These are phyloP conservation scores for Anthopleura sola DNA, from an alignment of 64 coral and sea anemone genomes.

Conservation along the genomic window DNA sequence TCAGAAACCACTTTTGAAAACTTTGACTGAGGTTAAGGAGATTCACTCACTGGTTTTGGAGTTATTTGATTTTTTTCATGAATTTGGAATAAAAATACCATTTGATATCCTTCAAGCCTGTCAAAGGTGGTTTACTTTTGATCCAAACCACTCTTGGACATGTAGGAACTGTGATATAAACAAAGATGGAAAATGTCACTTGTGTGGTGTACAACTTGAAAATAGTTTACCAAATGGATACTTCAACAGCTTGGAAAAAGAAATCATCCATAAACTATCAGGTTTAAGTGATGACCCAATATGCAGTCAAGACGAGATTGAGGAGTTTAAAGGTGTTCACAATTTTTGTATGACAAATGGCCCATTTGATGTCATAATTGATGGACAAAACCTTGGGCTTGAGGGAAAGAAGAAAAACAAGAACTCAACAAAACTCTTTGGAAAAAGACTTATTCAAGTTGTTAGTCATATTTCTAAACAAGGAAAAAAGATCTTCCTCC, in stretches of 20 bases:
- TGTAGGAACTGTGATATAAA: constrained; percentile 46
- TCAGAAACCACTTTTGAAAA: neutral
- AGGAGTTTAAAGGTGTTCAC: constrained; percentile 21
- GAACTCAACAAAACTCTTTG: constrained; percentile 32
- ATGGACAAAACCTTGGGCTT: constrained; percentile 81
- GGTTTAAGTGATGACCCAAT: neutral
- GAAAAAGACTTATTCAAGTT: constrained; percentile 35
- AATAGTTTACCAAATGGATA: constrained; percentile 17
- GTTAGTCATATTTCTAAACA: constrained; percentile 31
- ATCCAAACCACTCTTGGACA: constrained; percentile 53
- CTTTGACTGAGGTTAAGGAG: neutral
- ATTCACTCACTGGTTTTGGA: neutral
- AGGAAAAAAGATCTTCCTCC: constrained; percentile 54
- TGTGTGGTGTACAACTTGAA: constrained; percentile 41
- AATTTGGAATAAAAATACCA: constrained; percentile 57
- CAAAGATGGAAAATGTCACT: constrained; percentile 38
- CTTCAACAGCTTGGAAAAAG: constrained; percentile 33
- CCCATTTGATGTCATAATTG: constrained; percentile 87
- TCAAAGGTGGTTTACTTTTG: constrained; percentile 41
- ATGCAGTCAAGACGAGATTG: neutral
- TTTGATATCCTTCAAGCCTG: constrained; percentile 20
- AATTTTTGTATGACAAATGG: constrained; percentile 34
- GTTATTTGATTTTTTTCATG: constrained; percentile 63
- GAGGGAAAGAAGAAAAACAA: constrained; percentile 1
- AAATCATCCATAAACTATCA: constrained; percentile 39